Conservation (phyloP, 2,113 vertebrate species). For the Eulacestoma nigropectus region DNA sequence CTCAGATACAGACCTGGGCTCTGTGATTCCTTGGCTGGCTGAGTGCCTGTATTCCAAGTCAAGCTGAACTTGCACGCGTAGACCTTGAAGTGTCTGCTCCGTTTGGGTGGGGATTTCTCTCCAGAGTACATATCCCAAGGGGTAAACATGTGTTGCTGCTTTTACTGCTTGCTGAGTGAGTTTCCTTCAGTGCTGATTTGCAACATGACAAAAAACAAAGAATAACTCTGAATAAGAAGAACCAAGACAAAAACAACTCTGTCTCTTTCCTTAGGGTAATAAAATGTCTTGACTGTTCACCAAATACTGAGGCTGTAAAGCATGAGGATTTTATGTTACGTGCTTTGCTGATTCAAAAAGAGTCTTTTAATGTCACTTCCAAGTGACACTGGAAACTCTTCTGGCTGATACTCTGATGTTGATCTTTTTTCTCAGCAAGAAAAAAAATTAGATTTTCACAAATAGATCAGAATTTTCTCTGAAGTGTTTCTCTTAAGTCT, state of each 20-base stretch:
- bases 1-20: neutral
- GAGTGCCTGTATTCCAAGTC: neutral
- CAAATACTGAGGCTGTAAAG: neutral
- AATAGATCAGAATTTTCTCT: neutral
- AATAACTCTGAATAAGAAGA: neutral
- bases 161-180: slow-evolving; percentile 46
- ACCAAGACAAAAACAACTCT: slow-evolving; percentile 24
- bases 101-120: slow-evolving; percentile 42
- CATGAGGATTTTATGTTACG: neutral
- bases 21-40: slow-evolving; percentile 4
- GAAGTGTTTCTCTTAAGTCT: neutral
- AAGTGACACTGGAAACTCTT: neutral
- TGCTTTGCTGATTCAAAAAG: neutral
- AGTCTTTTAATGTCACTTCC: neutral
- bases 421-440: neutral
- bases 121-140: slow-evolving; percentile 51
- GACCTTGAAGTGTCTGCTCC: slow-evolving; percentile 19
- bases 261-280: slow-evolving; percentile 27
- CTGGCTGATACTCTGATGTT: neutral
- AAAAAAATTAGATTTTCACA: neutral
- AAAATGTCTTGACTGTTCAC: neutral
- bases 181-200: slow-evolving; percentile 25
- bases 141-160: slow-evolving; percentile 57
- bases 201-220: slow-evolving; percentile 49
- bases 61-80: neutral